Percentiles rank a stretch among this genome's conserved stretches.
Conservation (phyloP, 2,888 invertebrate species). For the Hypomecis punctinalis region DNA sequence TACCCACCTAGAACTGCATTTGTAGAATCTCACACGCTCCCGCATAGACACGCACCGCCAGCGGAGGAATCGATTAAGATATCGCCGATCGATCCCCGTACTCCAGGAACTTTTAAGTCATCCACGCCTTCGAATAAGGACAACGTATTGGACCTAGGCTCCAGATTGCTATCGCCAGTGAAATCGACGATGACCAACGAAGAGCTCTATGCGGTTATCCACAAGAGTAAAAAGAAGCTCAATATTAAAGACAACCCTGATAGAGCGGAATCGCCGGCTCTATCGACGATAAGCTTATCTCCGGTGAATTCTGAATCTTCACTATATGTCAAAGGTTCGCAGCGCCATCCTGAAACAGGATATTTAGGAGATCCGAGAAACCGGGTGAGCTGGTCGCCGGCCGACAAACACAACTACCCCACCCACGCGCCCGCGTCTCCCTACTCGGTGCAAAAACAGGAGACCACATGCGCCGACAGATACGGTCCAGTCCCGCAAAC, state of each 20-base stretch:
- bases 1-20: constrained; percentile 53
- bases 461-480: constrained; percentile 86
- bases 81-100: constrained; percentile 88
- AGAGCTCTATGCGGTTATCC: constrained; percentile 90
- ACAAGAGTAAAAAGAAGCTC: constrained; percentile 90
- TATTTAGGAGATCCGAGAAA: constrained; percentile 84
- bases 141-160: constrained; percentile 78
- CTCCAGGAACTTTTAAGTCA: constrained; percentile 86
- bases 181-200: constrained; percentile 92
- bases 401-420: constrained; percentile 69
- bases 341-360: constrained; percentile 86
- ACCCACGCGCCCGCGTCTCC: constrained; percentile 49
- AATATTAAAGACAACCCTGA: constrained; percentile 86
- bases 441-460: constrained; percentile 64
- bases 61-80: constrained; percentile 82
- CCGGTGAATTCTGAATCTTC: constrained; percentile 81
- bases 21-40: constrained; percentile 45
- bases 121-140: constrained; percentile 87
- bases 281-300: constrained; percentile 77
- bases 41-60: constrained; percentile 40
- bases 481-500: constrained; percentile 88
- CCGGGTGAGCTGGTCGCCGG: constrained; percentile 88
- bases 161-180: constrained; percentile 86
- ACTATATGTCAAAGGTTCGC: constrained; percentile 70
- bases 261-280: constrained; percentile 77